A percentile compares a stretch with the other conserved stretches of the same genome.
Evolutionary conservation across 2,113 vertebrate genomes (phyloP).

Genomic region (Apteryx mantelli): DNA sequence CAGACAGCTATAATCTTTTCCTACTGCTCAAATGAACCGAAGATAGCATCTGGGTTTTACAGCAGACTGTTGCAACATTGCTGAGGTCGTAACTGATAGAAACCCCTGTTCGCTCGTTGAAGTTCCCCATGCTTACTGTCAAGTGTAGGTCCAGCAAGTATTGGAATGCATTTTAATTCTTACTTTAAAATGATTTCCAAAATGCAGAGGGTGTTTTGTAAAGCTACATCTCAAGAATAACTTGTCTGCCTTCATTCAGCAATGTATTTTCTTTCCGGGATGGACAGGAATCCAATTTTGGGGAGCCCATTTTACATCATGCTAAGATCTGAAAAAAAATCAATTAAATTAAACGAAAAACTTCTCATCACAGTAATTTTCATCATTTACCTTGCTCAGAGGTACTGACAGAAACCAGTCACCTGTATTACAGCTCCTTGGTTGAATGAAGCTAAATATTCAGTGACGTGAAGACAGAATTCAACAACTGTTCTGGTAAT

Average conservation of each 20-base stretch:
- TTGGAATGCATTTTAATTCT: neutral
- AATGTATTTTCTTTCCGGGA: neutral
- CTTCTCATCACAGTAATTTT: neutral
- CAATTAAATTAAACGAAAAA: neutral
- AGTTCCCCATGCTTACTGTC: neutral
- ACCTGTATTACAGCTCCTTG: neutral
- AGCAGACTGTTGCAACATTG: neutral
- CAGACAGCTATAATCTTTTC: neutral
- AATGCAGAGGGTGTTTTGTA: neutral
- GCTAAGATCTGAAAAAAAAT: neutral
- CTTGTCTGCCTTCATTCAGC: neutral
- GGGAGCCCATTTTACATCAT: neutral
- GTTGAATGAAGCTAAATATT: neutral
- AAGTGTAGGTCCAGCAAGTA: neutral
- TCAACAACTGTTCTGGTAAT: neutral
- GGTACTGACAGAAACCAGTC: neutral
- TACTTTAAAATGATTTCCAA: neutral
- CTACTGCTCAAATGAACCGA: neutral
- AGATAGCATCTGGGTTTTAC: neutral
- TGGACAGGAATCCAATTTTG: neutral
- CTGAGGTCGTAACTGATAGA: slow-evolving; percentile 5
- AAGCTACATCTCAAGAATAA: neutral
- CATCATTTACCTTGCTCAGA: neutral
- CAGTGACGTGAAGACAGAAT: neutral
- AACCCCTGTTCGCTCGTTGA: neutral